Conservation (phyloP, 2,888 invertebrate species). For the Malthinus flaveolus region DNA sequence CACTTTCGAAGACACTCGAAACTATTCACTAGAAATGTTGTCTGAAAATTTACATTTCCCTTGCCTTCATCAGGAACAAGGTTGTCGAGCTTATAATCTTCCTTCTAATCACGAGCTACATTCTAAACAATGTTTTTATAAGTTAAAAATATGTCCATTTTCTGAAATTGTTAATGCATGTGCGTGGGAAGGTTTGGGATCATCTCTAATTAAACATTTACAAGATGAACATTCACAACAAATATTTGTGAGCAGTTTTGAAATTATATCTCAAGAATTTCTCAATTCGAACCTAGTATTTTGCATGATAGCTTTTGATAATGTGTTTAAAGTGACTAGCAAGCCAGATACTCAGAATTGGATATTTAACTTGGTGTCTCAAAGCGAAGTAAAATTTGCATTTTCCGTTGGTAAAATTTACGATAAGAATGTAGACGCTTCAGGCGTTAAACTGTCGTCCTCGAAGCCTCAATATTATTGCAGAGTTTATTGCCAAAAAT, state of each 20-base stretch:
- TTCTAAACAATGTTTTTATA: neutral
- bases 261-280: neutral
- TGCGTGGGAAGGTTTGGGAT: neutral
- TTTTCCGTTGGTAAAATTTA: too few species aligned
- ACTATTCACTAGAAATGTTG: neutral
- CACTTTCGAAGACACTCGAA: neutral
- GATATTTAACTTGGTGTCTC: too few species aligned
- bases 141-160: neutral
- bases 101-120: neutral
- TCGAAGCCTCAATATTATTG: too few species aligned
- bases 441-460: too few species aligned
- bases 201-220: neutral
- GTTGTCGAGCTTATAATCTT: neutral
- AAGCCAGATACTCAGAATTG: too few species aligned
- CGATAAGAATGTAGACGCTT: too few species aligned
- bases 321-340: neutral
- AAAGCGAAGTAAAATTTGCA: too few species aligned
- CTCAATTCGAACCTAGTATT: neutral
- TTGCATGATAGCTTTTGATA: neutral
- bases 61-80: neutral
- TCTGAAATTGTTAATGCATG: neutral
- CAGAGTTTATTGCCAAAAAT: too few species aligned
- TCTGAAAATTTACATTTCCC: neutral
- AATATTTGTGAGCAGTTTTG: neutral
- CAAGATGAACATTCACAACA: neutral